Percentiles rank a stretch among this genome's conserved stretches.
These are phyloP conservation scores for Scotopteryx bipunctaria DNA, from an alignment of 2,888 invertebrate species.

Conservation along the genomic window DNA sequence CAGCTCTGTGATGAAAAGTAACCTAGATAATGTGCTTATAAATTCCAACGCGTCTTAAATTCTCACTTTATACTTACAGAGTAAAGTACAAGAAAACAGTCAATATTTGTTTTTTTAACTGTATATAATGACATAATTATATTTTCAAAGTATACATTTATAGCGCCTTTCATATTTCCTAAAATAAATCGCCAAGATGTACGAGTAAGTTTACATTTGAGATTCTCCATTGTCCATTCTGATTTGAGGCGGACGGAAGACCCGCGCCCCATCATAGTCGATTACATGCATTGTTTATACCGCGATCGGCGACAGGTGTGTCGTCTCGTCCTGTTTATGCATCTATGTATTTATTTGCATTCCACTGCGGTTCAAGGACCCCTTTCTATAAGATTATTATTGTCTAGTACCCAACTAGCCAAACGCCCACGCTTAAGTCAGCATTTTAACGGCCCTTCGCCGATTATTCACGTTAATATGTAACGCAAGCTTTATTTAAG, in stretches of 20 bases:
- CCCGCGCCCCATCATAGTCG: slow-evolving; percentile 49
- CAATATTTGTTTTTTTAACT: too few relatives aligned
- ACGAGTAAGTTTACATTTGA: slow-evolving; percentile 13
- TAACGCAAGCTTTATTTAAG: slow-evolving; percentile 12
- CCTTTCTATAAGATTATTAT: slow-evolving; percentile 63
- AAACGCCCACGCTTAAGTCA: slow-evolving; percentile 62
- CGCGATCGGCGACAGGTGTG: slow-evolving; percentile 75
- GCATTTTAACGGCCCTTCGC: slow-evolving; percentile 60
- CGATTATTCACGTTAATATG: slow-evolving; percentile 43
- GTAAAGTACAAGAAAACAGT: too few relatives aligned
- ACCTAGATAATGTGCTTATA: too few relatives aligned
- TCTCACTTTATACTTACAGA: too few relatives aligned
- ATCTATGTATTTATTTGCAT: slow-evolving; percentile 77
- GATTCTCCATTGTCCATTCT: slow-evolving; percentile 23
- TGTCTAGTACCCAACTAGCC: slow-evolving; percentile 48
- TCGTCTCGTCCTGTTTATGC: slow-evolving; percentile 72
- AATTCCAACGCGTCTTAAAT: too few relatives aligned
- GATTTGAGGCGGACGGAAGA: slow-evolving; percentile 39
- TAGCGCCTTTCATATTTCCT: too few relatives aligned
- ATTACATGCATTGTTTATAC: slow-evolving; percentile 75
- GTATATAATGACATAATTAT: too few relatives aligned
- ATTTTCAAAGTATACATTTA: not conserved
- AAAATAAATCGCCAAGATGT: too few relatives aligned
- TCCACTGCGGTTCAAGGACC: slow-evolving; percentile 77
- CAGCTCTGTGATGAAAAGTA: too few relatives aligned